Conservation (phyloP, 2,797 vertebrate species). For the Syngnathus acus region DNA sequence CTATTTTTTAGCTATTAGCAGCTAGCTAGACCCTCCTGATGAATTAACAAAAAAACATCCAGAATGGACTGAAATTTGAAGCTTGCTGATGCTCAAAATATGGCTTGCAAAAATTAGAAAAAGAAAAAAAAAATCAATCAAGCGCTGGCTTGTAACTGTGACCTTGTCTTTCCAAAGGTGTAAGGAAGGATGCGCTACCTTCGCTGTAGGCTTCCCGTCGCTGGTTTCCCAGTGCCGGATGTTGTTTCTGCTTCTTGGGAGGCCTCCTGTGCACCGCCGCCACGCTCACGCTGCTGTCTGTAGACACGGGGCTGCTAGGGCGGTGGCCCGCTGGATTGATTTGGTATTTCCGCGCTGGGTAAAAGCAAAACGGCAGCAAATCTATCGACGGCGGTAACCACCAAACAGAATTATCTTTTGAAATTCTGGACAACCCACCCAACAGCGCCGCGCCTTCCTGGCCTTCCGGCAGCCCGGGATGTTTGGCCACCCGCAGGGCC, state of each 20-base stretch:
- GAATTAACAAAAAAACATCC: no score
- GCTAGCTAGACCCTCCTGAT: no score
- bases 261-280: constrained; percentile 91
- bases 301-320: constrained; percentile 91
- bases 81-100: no score
- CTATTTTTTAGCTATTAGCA: no score
- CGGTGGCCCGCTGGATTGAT: constrained; percentile 81
- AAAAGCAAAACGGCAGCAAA: constrained; percentile 3
- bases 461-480: constrained; percentile 64
- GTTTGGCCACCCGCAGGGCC: constrained; percentile 83
- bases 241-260: constrained; percentile 92
- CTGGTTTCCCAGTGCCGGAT: constrained; percentile 80
- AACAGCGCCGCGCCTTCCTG: constrained; percentile 56
- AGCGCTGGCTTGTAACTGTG: no score
- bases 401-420: no score
- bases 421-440: constrained; percentile 31
- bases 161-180: background rate
- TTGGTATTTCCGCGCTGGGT: constrained; percentile 87
- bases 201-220: constrained; percentile 89
- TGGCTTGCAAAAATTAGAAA: no score
- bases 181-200: constrained; percentile 62
- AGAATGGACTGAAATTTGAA: no score
- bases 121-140: no score
- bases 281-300: constrained; percentile 95
- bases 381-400: no score